Evolutionary conservation across 2,113 vertebrate genomes (phyloP).

Genomic region (Pholis gunnellus): DNA sequence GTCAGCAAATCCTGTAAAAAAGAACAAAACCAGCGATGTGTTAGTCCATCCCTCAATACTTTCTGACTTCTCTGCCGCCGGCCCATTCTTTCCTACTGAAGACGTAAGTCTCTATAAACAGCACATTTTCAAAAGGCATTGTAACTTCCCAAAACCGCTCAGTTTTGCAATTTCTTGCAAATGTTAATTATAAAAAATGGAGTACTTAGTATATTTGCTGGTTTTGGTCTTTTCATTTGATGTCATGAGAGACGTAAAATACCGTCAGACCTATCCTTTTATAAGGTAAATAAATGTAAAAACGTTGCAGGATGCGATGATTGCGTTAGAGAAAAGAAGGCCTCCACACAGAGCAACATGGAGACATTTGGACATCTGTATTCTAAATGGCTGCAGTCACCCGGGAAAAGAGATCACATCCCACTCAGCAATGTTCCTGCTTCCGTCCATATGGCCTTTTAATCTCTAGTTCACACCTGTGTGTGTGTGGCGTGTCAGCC

Average conservation of each 20-base stretch:
- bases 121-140: background rate
- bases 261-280: background rate
- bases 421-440: conserved; percentile 51
- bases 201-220: background rate
- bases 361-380: conserved; percentile 68
- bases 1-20: conserved; percentile 13
- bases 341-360: conserved; percentile 36
- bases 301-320: conserved; percentile 7
- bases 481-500: conserved; percentile 53
- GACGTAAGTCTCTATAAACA: background rate
- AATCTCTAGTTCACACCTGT: conserved; percentile 53
- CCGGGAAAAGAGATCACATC: conserved; percentile 52
- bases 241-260: background rate
- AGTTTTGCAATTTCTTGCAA: background rate
- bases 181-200: background rate
- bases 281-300: background rate
- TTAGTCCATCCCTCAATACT: background rate
- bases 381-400: conserved; percentile 58
- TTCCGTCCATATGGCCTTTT: conserved; percentile 71
- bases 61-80: background rate
- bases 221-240: conserved; percentile 11
- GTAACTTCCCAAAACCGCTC: background rate
- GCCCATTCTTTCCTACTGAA: background rate
- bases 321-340: conserved; percentile 16
- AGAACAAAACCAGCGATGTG: background rate